A percentile compares a stretch with the other conserved stretches of the same genome.
Evolutionary conservation across 2,113 vertebrate genomes (phyloP).

Genomic region (Erythrolamprus reginae): DNA sequence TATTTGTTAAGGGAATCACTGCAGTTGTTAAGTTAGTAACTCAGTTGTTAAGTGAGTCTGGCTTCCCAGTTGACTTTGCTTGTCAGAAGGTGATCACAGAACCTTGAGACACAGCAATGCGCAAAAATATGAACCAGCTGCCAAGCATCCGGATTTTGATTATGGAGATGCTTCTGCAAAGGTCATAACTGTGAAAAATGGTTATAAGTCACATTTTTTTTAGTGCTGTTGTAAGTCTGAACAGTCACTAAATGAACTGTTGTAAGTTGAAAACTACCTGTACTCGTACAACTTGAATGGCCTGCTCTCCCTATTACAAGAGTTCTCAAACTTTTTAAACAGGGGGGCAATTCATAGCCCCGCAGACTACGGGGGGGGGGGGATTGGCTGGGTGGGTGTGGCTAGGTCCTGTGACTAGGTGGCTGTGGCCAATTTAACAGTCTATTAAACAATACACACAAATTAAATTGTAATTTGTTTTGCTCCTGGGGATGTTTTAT

Average conservation of each 20-base stretch:
- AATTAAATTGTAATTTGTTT: too few species aligned
- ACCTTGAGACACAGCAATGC: background rate
- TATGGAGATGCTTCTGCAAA: background rate
- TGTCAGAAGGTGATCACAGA: background rate
- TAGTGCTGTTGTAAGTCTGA: background rate
- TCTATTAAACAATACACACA: too few species aligned
- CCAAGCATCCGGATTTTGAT: background rate
- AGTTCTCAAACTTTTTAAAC: too few species aligned
- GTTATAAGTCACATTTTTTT: background rate
- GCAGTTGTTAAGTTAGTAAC: background rate
- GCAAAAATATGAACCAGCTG: background rate
- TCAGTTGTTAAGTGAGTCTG: background rate
- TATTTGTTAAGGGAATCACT: background rate
- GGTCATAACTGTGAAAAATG: background rate
- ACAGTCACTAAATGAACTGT: background rate
- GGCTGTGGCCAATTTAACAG: too few species aligned
- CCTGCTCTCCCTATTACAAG: background rate
- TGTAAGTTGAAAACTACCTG: background rate
- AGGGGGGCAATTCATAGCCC: too few species aligned
- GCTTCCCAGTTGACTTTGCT: background rate
- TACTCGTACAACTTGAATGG: background rate
- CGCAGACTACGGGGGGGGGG: too few species aligned
- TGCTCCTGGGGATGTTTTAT: too few species aligned
- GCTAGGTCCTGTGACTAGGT: too few species aligned
- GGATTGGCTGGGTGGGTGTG: too few species aligned